Conservation (phyloP, 2,888 invertebrate genomes). For the Adelognathus sp. region DNA sequence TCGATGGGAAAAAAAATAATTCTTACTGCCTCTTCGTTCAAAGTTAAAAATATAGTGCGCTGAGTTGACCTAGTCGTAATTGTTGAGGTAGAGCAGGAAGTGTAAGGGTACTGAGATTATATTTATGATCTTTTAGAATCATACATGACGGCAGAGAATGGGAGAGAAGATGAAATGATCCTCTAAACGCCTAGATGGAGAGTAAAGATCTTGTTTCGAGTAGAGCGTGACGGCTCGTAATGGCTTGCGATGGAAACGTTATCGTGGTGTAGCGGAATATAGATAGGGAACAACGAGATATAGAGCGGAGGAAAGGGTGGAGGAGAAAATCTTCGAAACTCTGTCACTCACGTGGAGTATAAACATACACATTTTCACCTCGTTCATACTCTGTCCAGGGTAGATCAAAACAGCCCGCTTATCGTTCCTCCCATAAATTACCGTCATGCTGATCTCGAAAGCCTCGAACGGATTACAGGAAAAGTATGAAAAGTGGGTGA, state of each 20-base stretch:
- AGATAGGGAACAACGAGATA: constrained; percentile 22
- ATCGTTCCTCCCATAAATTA: constrained; percentile 24
- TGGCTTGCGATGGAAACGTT: constrained; percentile 51
- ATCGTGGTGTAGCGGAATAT: constrained; percentile 29
- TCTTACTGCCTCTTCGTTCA: neutral
- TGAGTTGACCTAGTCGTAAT: neutral
- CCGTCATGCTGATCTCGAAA: constrained; percentile 16
- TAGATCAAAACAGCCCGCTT: constrained; percentile 11
- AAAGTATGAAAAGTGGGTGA: constrained; percentile 30
- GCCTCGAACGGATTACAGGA: constrained; percentile 36
- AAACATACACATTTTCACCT: neutral
- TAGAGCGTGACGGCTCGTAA: constrained; percentile 44
- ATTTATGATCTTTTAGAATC: constrained; percentile 8
- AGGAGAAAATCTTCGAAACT: neutral
- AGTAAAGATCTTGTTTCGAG: constrained; percentile 42
- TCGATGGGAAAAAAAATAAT: too few species aligned
- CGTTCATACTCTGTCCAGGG: constrained; percentile 10
- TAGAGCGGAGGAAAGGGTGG: constrained; percentile 12
- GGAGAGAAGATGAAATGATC: neutral
- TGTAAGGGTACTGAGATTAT: neutral
- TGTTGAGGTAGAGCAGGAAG: neutral
- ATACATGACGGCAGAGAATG: constrained; percentile 1
- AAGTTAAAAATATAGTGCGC: neutral
- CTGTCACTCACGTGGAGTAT: neutral
- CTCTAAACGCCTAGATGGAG: constrained; percentile 37